A percentile compares a stretch with the other conserved stretches of the same genome.
Evolutionary conservation across 2,888 invertebrate species (phyloP).

Genomic region (Lamellibrachia columna): DNA sequence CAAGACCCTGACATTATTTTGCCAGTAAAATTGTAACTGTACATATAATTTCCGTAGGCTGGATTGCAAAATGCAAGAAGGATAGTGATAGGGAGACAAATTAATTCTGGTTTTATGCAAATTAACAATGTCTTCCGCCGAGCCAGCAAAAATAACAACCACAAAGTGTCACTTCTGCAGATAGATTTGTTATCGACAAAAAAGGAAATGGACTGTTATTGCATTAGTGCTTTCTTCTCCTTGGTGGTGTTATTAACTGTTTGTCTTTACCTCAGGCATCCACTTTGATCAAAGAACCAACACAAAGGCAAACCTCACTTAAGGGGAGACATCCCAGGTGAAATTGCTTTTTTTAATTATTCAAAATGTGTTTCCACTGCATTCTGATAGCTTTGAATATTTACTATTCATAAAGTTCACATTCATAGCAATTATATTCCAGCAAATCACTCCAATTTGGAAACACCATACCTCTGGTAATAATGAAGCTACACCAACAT

Average conservation of each 20-base stretch:
- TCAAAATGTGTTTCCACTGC: too few species aligned
- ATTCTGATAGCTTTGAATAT: too few species aligned
- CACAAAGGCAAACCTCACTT: not conserved
- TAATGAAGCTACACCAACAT: too few species aligned
- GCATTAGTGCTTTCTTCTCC: not conserved
- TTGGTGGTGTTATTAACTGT: not conserved
- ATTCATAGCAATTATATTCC: too few species aligned
- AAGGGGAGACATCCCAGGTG: too few species aligned
- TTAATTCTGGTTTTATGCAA: not conserved
- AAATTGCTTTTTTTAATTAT: too few species aligned
- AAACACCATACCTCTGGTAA: too few species aligned
- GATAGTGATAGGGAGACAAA: not conserved
- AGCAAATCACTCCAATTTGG: too few species aligned
- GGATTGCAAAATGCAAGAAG: not conserved
- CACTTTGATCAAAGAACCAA: not conserved
- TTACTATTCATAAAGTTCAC: too few species aligned
- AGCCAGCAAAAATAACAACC: not conserved
- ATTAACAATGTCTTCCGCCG: not conserved
- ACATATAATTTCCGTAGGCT: not conserved
- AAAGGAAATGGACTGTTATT: not conserved
- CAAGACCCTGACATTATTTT: not conserved
- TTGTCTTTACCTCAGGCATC: not conserved
- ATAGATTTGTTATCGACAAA: not conserved
- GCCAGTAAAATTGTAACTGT: not conserved
- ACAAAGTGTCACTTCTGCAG: not conserved